A percentile compares a stretch with the other conserved stretches of the same genome.
phyloP scores from a whole-genome alignment of 2,888 invertebrate genomes.

The Meiosimyza decipiens region DNA sequence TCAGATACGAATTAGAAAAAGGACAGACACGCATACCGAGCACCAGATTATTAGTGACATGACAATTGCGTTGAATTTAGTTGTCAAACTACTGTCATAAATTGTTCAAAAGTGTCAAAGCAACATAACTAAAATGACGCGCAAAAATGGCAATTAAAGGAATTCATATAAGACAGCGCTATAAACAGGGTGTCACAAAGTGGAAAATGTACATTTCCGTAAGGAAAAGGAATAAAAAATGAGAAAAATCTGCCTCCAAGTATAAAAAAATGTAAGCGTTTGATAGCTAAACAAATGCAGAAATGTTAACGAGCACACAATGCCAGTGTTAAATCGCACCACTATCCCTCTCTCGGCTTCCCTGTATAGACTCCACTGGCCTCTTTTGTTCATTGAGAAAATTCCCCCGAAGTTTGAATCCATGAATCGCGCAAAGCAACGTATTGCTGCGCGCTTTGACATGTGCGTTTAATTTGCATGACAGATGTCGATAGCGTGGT shows the following conservation, averaged over 20 bases:
- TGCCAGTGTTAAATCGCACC: constrained; percentile 10
- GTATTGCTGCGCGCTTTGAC: constrained; percentile 43
- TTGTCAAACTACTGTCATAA: constrained; percentile 61
- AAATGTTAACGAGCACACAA: constrained; percentile 17
- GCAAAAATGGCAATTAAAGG: constrained; percentile 38
- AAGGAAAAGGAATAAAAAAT: constrained; percentile 51
- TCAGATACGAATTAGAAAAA: neutral
- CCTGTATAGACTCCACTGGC: too few relatives aligned
- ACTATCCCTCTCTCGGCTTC: neutral
- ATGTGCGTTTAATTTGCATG: constrained; percentile 65
- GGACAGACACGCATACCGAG: neutral
- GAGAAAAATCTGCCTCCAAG: constrained; percentile 46
- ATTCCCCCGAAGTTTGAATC: too few relatives aligned
- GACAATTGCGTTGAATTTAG: constrained; percentile 64
- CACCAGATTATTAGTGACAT: constrained; percentile 47
- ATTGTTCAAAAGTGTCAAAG: constrained; percentile 56
- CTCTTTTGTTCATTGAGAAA: too few relatives aligned
- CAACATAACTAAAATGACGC: constrained; percentile 8
- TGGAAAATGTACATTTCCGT: constrained; percentile 28
- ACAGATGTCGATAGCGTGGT: constrained; percentile 51
- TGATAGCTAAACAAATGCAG: constrained; percentile 31
- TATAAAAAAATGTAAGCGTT: constrained; percentile 45
- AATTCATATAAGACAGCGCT: constrained; percentile 45
- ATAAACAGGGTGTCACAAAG: constrained; percentile 32
- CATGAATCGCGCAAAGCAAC: neutral